Base-by-base conservation (phyloP, 2,113 vertebrate species). In the Pachypanchax playfairii region DNA sequence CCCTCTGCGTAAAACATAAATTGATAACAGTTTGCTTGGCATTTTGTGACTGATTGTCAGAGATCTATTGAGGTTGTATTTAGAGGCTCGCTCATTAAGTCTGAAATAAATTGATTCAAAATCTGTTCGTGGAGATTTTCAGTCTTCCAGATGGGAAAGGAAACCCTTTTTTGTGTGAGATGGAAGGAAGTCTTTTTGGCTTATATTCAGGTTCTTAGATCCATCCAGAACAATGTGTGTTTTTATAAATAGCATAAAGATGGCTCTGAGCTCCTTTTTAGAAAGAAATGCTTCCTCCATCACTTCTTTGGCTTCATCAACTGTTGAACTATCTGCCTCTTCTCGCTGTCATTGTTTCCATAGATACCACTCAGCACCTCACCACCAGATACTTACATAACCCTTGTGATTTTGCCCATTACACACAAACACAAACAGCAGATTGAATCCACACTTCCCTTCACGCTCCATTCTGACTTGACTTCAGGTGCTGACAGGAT, bases 381-480 rank as follows among this genome's bases (percentile, higher is more conserved):
- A 70, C 75, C 72, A 71, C 73, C 69, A 80, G 69, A 57, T n/a
- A 54, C 48, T 89, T 85, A 72, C 65, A 74, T 81, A 87, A 83
- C 25, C 26, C 4, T n/a, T 12, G 17, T 65, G 64, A 47, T 73
- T 70, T 59, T 70, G 56, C 44, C 57, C 69, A 52, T 42, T 57
- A 57, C 42, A 35, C 65, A 47, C 65, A 68, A 55, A 28, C 66
- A 14, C 43, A 68, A 52, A 53, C 59, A 73, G 36, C 33, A 55
- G 24, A 81, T 63, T 58, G n/a, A 33, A 36, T 39, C 25, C 55
- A 52, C 31, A 28, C 41, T 76, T 52, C 79, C 71, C 58, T 80
- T 4, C 38, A 29, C 28, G 7, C 28, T 29, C 39, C 48, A n/a
- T 73, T 52, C 46, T 75, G 39, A 55, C 36, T 57, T 66, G 22